Conservation (phyloP, 2,797 vertebrate species). For the Betta splendens region DNA sequence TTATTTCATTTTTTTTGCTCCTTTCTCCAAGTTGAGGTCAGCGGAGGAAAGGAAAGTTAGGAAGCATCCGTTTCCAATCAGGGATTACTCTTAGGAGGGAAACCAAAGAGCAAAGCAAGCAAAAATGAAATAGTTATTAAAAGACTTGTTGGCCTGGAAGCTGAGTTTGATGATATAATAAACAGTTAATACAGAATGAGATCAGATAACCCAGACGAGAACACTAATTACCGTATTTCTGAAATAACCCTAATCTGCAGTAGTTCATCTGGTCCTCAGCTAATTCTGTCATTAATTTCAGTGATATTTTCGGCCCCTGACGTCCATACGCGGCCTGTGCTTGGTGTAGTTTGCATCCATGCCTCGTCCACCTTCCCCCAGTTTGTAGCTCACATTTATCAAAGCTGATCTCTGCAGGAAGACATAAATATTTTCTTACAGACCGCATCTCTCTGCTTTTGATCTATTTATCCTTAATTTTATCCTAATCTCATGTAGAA, state of each 20-base stretch:
- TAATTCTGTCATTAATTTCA: constrained; percentile 48
- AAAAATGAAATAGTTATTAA: constrained; percentile 72
- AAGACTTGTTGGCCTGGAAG: constrained; percentile 57
- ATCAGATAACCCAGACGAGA: constrained; percentile 63
- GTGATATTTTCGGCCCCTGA: constrained; percentile 42
- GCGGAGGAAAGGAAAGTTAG: background rate
- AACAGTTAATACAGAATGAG: constrained; percentile 74
- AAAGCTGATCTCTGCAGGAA: constrained; percentile 1
- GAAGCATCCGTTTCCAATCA: constrained; percentile 71
- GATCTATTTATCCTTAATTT: constrained; percentile 7
- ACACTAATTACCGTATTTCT: constrained; percentile 72
- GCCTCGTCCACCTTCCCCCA: background rate
- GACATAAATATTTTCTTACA: constrained; percentile 3
- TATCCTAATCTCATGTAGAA: constrained; percentile 20
- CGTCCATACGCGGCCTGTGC: constrained; percentile 18
- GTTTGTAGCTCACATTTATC: background rate
- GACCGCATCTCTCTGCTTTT: constrained; percentile 5
- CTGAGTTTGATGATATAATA: constrained; percentile 78
- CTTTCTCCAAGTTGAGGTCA: constrained; percentile 50
- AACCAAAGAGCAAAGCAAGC: constrained; percentile 52
- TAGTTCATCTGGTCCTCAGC: constrained; percentile 60
- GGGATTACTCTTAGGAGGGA: constrained; percentile 42
- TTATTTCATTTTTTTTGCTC: too few species aligned
- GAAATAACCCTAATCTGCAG: constrained; percentile 62
- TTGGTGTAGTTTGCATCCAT: constrained; percentile 17